Base-by-base conservation (phyloP, 2,888 invertebrate genomes). In the Desoria tigrina region DNA sequence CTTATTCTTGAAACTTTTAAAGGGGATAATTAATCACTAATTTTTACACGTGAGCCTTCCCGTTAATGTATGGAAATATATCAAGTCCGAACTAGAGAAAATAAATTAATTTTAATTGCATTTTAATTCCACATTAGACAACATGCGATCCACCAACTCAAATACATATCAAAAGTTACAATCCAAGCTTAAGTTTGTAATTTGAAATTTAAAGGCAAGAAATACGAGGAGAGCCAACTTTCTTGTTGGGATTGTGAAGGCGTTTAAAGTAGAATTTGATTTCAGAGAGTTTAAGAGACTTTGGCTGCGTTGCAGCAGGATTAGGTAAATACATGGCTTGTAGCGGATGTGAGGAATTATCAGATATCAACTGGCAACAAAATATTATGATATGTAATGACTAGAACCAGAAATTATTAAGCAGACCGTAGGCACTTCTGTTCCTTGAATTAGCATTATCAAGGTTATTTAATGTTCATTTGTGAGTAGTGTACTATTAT, bases 51-150 rank as follows among this genome's bases (percentile, higher is more conserved):
- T 66, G 59, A n/a, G 63, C 55, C 66, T 70, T 66, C 69, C 69
- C 64, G 67, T 63, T 67, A 63, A 56, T 67, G 39, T 21, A 18
- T 16, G 9, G 45, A 45, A 45, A 16, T 18, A 6, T 45, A 45
- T 11, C 39, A n/a, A 45, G 16, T 21, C 9, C 45, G 45, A 18
- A 45, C 45, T n/a, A 45, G 16, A 63, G 39, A 53, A 45, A 45
- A 45, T 45, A 65, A 67, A 67, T 67, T 67, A 69, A 69, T 69
- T 69, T 69, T 66, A 69, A 66, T 69, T 61, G 66, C 50, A 63
- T 66, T 69, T 66, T 69, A 66, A 69, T 69, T 61, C 61, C 66
- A 66, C 64, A 69, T 69, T 69, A 69, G 53, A 63, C 61, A 63
- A 16, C n/a, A 45, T 45, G 45, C 45, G n/a, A 45, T 6, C n/a